Percentiles rank a stretch among this genome's conserved stretches.
Evolutionary conservation across 23 tunicate species (phyloP).

Genomic region (Styela clava): DNA sequence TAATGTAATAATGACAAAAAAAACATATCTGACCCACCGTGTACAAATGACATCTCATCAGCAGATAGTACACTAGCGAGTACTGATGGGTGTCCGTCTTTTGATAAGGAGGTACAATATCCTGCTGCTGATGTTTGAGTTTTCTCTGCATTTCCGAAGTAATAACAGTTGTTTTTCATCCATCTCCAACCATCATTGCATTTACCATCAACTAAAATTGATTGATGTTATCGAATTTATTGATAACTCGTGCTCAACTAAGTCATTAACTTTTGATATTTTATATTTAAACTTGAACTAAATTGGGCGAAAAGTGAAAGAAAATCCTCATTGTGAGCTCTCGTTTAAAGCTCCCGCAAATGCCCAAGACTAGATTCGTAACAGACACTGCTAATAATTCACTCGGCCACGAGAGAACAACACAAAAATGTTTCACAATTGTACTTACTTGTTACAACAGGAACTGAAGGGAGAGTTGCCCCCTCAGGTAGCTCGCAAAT

Average conservation of each 20-base stretch:
- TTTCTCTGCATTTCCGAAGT: constrained; percentile 32
- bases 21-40: too few relatives aligned
- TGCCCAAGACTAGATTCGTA: too few relatives aligned
- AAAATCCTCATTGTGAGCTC: too few relatives aligned
- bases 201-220: constrained; percentile 57
- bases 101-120: constrained; percentile 34
- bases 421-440: too few relatives aligned
- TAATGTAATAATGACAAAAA: too few relatives aligned
- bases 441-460: constrained; percentile 42
- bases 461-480: constrained; percentile 41
- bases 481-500: constrained; percentile 85
- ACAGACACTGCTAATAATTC: too few relatives aligned
- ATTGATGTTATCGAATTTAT: background rate
- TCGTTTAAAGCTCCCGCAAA: too few relatives aligned
- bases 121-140: constrained; percentile 41
- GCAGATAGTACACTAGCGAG: constrained; percentile 58
- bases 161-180: constrained; percentile 50
- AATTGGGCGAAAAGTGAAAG: too few relatives aligned
- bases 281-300: background rate
- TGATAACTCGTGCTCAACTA: background rate
- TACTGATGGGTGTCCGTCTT: constrained; percentile 14
- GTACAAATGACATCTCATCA: constrained; percentile 64
- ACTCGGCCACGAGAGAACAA: too few relatives aligned
- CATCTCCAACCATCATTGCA: constrained; percentile 74
- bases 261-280: background rate